A percentile compares a stretch with the other conserved stretches of the same genome.
These are phyloP conservation scores for Papilio dardanus DNA, from an alignment of 1,140 invertebrate species.

Conservation along the genomic window DNA sequence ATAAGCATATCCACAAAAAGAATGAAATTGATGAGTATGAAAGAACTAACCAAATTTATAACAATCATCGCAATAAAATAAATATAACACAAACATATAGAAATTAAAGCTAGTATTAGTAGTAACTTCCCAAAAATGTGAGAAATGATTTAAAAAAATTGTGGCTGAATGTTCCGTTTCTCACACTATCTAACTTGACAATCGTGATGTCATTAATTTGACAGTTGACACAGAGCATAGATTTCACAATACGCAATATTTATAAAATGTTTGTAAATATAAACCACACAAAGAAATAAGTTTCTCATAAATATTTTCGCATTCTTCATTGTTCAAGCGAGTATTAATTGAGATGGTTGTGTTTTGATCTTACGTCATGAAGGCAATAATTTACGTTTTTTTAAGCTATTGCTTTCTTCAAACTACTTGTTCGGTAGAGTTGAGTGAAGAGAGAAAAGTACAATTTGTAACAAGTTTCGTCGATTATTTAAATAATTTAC, in stretches of 20 bases:
- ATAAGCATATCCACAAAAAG: background rate
- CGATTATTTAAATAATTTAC: constrained; percentile 65
- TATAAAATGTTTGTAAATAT: constrained; percentile 11
- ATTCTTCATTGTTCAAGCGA: constrained; percentile 39
- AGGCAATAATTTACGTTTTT: constrained; percentile 45
- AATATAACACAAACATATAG: background rate
- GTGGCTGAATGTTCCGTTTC: background rate
- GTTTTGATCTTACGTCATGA: constrained; percentile 51
- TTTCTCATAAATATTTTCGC: constrained; percentile 17
- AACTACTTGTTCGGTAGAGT: constrained; percentile 51
- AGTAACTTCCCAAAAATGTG: background rate
- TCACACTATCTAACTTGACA: background rate
- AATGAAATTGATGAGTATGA: background rate
- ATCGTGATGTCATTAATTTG: background rate
- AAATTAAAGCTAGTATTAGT: background rate
- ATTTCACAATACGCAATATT: background rate
- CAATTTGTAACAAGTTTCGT: constrained; percentile 65
- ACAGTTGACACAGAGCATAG: background rate
- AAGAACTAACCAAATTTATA: background rate
- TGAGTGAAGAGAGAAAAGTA: constrained; percentile 55
- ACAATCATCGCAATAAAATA: background rate
- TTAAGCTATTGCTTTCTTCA: constrained; percentile 47
- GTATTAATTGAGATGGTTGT: constrained; percentile 46
- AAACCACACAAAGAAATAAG: background rate
- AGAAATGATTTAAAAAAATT: background rate